These are phyloP conservation scores for pig (Sus scrofa) DNA, from an alignment of 2,113 vertebrate genomes.

Conservation along the genomic window T2T-Sscrofa CM000827.6:105005001-105005500, in stretches of 20 bases:
- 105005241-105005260: too few relatives aligned
- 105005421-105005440: neutral
- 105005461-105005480: neutral
- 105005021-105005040: neutral
- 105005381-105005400: neutral
- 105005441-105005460: neutral
- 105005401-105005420: neutral
- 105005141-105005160: neutral
- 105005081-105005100: neutral
- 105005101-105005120: neutral
- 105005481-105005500: neutral
- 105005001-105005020: neutral
- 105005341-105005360: neutral
- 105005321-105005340: neutral
- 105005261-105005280: too few relatives aligned
- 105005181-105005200: too few relatives aligned
- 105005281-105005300: neutral
- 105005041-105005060: neutral
- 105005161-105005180: neutral
- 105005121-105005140: neutral
- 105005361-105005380: neutral
- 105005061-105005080: neutral
- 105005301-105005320: neutral
- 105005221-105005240: too few relatives aligned
- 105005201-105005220: too few relatives aligned